Conservation (phyloP, 2,888 invertebrate species). For the Odontocolon sp. region DNA sequence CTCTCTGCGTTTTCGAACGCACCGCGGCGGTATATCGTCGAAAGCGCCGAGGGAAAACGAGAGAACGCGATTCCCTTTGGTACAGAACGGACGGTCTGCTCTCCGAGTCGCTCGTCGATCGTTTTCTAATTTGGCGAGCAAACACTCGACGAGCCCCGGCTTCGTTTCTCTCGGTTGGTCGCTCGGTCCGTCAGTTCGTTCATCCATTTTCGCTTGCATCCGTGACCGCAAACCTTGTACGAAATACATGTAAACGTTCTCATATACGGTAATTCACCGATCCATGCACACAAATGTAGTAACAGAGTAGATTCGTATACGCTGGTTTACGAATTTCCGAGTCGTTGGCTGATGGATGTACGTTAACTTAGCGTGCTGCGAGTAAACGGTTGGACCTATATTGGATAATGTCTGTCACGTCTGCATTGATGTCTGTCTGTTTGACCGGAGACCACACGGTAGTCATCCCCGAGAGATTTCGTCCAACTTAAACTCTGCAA, state of each 20-base stretch:
- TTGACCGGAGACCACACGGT: slow-evolving; percentile 37
- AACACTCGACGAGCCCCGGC: slow-evolving; percentile 71
- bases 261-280: neutral
- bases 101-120: slow-evolving; percentile 76
- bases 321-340: slow-evolving; percentile 25
- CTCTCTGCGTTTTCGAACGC: slow-evolving; percentile 22
- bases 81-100: slow-evolving; percentile 63
- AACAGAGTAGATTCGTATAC: slow-evolving; percentile 44
- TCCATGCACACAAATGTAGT: neutral
- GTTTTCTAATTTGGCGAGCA: slow-evolving; percentile 79
- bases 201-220: slow-evolving; percentile 30
- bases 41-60: slow-evolving; percentile 47
- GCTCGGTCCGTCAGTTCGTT: slow-evolving; percentile 49
- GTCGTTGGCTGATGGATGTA: slow-evolving; percentile 26
- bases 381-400: slow-evolving; percentile 41
- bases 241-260: slow-evolving; percentile 13
- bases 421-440: slow-evolving; percentile 43
- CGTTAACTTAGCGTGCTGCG: slow-evolving; percentile 24
- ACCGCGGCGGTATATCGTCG: too few species aligned
- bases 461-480: slow-evolving; percentile 21
- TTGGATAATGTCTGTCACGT: slow-evolving; percentile 43
- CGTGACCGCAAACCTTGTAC: slow-evolving; percentile 41
- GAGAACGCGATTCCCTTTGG: slow-evolving; percentile 68
- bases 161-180: slow-evolving; percentile 34
- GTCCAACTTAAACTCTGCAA: slow-evolving; percentile 1